These are phyloP conservation scores for Montifringilla adamsi DNA, from an alignment of 2,113 vertebrate genomes.

Conservation along the genomic window DNA sequence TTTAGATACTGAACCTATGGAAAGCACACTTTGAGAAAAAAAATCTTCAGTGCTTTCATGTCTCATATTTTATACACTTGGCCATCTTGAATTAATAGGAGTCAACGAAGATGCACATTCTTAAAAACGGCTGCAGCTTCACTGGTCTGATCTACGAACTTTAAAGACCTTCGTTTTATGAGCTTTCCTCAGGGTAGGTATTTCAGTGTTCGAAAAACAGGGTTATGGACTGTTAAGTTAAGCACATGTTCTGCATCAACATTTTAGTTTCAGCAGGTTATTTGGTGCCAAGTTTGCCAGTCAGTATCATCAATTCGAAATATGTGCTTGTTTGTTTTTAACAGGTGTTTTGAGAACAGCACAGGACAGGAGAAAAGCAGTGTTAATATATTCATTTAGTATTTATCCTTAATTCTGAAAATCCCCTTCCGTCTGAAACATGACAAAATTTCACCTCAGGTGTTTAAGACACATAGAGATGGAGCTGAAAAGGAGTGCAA, in stretches of 20 bases:
- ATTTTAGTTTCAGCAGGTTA: conserved; percentile 67
- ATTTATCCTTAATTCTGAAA: conserved; percentile 32
- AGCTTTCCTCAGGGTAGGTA: conserved; percentile 60
- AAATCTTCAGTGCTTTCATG: not conserved
- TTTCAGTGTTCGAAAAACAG: conserved; percentile 63
- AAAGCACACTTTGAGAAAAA: not conserved
- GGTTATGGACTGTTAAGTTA: conserved; percentile 66
- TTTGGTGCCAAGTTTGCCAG: conserved; percentile 60
- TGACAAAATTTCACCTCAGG: not conserved
- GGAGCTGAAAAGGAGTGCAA: not conserved
- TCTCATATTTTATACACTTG: not conserved
- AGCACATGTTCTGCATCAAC: conserved; percentile 63
- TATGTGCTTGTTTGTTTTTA: conserved; percentile 53
- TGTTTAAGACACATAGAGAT: not conserved
- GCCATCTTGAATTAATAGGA: conserved; percentile 44
- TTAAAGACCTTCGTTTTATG: conserved; percentile 57
- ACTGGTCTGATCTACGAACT: conserved; percentile 41
- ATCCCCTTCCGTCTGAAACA: not conserved
- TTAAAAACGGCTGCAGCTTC: conserved; percentile 7
- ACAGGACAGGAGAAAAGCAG: conserved; percentile 44
- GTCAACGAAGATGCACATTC: conserved; percentile 2
- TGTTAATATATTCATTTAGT: conserved; percentile 42
- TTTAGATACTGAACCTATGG: conserved; percentile 14
- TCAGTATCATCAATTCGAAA: conserved; percentile 57
- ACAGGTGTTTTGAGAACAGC: conserved; percentile 57